phyloP scores from a whole-genome alignment of 2,888 invertebrate species.

The Acholoe squamosa region DNA sequence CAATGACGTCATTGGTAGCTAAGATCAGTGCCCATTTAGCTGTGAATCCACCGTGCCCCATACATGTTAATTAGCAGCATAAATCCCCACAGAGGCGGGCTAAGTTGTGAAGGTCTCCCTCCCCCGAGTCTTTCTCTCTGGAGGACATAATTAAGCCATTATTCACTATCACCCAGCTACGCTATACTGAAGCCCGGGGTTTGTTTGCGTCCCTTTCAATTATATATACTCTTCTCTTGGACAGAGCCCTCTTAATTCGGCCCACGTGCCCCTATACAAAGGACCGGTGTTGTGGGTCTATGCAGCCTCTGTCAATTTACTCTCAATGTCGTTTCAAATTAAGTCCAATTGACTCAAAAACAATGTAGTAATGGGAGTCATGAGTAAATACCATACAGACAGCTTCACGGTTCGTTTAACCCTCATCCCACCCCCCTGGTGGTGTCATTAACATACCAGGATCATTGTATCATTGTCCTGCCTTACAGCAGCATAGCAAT shows the following conservation, averaged over 20 bases:
- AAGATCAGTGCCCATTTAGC: not conserved
- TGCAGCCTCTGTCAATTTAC: not conserved
- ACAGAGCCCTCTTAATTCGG: not conserved
- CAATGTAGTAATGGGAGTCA: not conserved
- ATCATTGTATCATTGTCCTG: too few species aligned
- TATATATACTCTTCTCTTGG: not conserved
- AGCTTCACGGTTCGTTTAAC: not conserved
- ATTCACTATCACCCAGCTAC: not conserved
- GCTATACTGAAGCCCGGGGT: not conserved
- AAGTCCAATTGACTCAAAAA: not conserved
- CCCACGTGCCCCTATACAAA: not conserved
- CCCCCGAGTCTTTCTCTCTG: not conserved
- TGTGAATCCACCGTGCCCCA: not conserved
- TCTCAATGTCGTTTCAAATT: not conserved
- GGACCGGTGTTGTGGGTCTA: not conserved
- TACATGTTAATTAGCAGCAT: not conserved
- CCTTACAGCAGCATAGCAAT: too few species aligned
- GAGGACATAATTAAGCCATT: not conserved
- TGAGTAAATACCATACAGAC: not conserved
- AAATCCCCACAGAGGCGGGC: not conserved
- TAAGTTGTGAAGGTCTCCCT: not conserved
- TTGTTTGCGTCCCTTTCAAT: not conserved
- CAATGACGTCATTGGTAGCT: too few species aligned
- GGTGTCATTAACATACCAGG: too few species aligned
- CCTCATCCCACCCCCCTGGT: too few species aligned